Evolutionary conservation across 2,888 invertebrate species (phyloP), one percentile per base, ranked within the genome.

Genomic region (Eurois occulta): DNA sequence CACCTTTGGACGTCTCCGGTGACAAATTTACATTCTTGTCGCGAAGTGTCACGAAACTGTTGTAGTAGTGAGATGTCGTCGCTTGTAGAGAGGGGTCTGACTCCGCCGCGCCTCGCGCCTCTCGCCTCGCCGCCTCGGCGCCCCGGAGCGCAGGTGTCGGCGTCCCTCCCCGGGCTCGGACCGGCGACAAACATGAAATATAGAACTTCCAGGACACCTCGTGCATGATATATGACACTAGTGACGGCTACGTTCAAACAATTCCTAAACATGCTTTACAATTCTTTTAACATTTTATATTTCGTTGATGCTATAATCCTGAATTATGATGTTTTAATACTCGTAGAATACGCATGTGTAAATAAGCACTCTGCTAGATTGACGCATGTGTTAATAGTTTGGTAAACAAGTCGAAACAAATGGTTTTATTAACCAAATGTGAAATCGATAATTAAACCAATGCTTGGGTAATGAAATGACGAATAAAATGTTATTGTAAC

Each of bases 401-500:
- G 18, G 28, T 21, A 81, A 81, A 66, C 58, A 69, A 75, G 43
- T 60, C 13, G 32, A 58, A 69, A 75, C 69, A 69, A 80, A 75
- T 66, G 35, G 32, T 75, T 75, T 66, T 60, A 43, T 70, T 28
- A 70, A 64, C 46, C 46, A 67, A 71, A 68, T 68, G 67, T 28
- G 55, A 71, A 68, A 68, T 28, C 75, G 55, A 81, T 71, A 48
- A 55, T 35, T 77, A 11, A 46, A 55, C 6, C 38, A 32, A 35
- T n/a, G 43, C 24, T 38, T 21, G 41, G 69, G 4, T n/a, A 92
- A 88, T 90, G 64, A 93, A 92, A 93, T 88, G n/a, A 85, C 77
- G 55, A 78, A 79, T 85, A 91, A 94, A 94, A 93, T 91, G 91
- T 94, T 94, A 95, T 91, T 88, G 93, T 96, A 96, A 95, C 95